phyloP scores from a whole-genome alignment of 2,113 vertebrate species.

The Indicator indicator region DNA sequence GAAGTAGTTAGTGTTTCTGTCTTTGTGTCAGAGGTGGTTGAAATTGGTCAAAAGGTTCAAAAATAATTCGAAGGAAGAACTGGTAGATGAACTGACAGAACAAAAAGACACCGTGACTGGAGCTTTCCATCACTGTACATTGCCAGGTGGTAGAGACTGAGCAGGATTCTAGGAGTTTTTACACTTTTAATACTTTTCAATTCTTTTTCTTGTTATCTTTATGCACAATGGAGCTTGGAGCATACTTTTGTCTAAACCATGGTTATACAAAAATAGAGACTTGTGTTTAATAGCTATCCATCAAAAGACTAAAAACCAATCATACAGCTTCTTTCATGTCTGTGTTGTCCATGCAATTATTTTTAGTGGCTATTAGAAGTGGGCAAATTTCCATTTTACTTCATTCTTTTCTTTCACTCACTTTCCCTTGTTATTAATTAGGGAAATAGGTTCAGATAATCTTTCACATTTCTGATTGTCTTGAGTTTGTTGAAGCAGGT shows the following conservation, averaged over 20 bases:
- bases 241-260: background rate
- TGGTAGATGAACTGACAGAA: background rate
- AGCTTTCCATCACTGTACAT: background rate
- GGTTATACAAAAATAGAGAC: background rate
- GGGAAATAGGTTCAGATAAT: background rate
- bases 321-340: background rate
- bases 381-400: background rate
- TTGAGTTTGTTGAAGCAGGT: background rate
- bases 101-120: background rate
- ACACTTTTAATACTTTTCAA: background rate
- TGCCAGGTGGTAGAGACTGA: background rate
- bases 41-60: background rate
- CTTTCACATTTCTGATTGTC: background rate
- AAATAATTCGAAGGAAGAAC: background rate
- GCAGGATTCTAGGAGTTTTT: background rate
- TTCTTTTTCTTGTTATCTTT: background rate
- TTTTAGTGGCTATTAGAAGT: background rate
- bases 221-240: background rate
- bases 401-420: background rate
- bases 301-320: background rate
- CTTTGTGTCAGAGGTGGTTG: fast-evolving
- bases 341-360: background rate
- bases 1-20: background rate
- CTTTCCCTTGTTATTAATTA: background rate
- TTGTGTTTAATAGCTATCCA: background rate